Base-by-base conservation (phyloP, 2,113 vertebrate genomes). In the Phrynocephalus versicolor region DNA sequence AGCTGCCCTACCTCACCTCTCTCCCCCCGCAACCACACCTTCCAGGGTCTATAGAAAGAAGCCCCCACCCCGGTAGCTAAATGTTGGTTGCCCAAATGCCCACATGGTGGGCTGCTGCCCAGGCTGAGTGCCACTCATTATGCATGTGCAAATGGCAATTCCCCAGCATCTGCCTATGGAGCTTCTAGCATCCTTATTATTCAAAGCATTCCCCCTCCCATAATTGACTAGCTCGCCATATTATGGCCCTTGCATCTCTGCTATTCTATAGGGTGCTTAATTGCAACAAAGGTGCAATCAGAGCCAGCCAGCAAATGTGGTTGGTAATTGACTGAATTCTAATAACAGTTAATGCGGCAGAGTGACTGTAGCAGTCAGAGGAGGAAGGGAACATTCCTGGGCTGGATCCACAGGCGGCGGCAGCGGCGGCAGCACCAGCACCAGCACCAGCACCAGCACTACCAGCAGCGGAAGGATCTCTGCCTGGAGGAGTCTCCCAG, bases 221-320 rank as follows among this genome's bases (percentile, higher is more conserved):
- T 95, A 95, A 96, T 94, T 95, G 94, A 95, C 92, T 79, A 93
- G 94, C 93, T 93, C 92, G 93, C 93, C 94, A 93, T 92, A 93
- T 94, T 95, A 93, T 93, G 81, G 74, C 84, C 21, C 67, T 10
- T 39, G 89, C 88, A 94, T 94, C 94, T 94, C 92, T 89, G 92
- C 92, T 94, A 93, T 95, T 91, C 94, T 95, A 90, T 92, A 93
- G 94, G 91, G 92, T 74, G 80, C 93, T 92, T 94, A 89, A 91
- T 95, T 94, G 92, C 92, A 94, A 92, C 89, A 86, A 88, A 91
- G 94, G 91, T 83, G 93, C 91, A 90, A 90, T 94, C 91, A 88
- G 89, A 92, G 92, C 84, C 89, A 88, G 91, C 85, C 91, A 51
- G 30, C 27, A 30, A n/a, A 81, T 89, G 87, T 88, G 83, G 89